A percentile compares a stretch with the other conserved stretches of the same genome.
Conservation (phyloP, 1,140 invertebrate genomes). For the Cataglyphis hispanica region DNA sequence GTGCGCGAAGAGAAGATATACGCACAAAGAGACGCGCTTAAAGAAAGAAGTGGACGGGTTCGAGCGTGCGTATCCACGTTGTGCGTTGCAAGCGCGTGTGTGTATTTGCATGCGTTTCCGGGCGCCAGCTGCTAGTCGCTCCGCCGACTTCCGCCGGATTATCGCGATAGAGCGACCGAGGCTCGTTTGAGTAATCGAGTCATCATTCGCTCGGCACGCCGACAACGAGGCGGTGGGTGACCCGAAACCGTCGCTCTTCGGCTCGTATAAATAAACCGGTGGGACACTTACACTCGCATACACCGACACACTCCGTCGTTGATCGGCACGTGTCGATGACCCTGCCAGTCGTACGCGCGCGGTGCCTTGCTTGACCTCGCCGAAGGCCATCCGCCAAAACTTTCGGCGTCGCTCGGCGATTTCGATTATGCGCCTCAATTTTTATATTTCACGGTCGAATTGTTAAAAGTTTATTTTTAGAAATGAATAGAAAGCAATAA, state of each 20-base stretch:
- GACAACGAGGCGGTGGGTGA: constrained; percentile 68
- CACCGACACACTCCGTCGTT: constrained; percentile 35
- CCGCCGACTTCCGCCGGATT: constrained; percentile 80
- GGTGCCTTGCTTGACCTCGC: constrained; percentile 41
- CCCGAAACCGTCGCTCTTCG: constrained; percentile 64
- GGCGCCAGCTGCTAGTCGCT: constrained; percentile 79
- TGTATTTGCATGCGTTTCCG: constrained; percentile 79
- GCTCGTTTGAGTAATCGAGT: constrained; percentile 74
- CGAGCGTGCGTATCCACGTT: constrained; percentile 29
- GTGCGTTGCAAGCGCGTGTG: constrained; percentile 51
- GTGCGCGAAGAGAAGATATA: not conserved
- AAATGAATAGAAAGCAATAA: not conserved
- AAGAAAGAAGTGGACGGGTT: constrained; percentile 42
- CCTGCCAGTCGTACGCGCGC: constrained; percentile 18
- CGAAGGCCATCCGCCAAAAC: constrained; percentile 29
- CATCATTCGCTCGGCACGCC: constrained; percentile 60
- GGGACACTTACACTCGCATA: not conserved
- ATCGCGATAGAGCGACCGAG: constrained; percentile 76
- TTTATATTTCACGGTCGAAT: not conserved
- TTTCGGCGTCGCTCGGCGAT: constrained; percentile 10
- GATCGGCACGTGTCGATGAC: constrained; percentile 58
- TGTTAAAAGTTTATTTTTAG: not conserved
- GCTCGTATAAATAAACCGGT: constrained; percentile 64
- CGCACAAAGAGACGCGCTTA: not conserved
- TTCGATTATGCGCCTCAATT: not conserved